These are phyloP conservation scores for Prunella himalayana DNA, from an alignment of 2,113 vertebrate genomes.

Conservation along the genomic window DNA sequence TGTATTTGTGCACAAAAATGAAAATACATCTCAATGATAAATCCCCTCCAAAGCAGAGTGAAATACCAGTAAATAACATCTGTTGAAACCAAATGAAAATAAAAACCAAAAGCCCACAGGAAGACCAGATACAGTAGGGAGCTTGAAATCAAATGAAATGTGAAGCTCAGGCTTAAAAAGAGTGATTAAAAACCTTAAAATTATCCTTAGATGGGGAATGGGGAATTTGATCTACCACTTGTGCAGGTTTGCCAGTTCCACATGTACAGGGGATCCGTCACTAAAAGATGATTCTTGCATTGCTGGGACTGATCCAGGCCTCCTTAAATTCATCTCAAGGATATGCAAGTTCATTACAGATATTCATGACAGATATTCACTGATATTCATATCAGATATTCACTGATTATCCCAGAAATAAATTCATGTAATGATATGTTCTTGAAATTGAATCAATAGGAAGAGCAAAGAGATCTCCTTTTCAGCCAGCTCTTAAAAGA, in stretches of 20 bases:
- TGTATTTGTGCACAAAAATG: slow-evolving; percentile 12
- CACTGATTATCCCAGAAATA: neutral
- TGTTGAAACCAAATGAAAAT: slow-evolving; percentile 39
- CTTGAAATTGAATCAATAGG: neutral
- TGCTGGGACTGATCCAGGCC: neutral
- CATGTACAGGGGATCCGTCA: neutral
- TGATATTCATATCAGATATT: neutral
- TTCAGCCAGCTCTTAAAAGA: neutral
- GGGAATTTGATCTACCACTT: neutral
- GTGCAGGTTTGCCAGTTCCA: neutral
- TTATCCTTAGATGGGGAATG: neutral
- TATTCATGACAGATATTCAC: neutral
- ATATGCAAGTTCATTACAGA: neutral
- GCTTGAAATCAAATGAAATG: neutral
- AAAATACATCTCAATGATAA: slow-evolving; percentile 53
- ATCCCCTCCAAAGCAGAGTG: slow-evolving; percentile 24
- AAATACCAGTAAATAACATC: slow-evolving; percentile 48
- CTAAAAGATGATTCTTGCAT: neutral
- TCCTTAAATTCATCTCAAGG: neutral
- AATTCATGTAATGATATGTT: neutral
- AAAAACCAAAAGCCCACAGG: neutral
- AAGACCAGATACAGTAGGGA: neutral
- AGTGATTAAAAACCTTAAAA: slow-evolving; percentile 10
- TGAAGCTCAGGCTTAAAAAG: neutral
- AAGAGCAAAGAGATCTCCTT: neutral